These are phyloP conservation scores for Callinectes sapidus DNA, from an alignment of 2,888 invertebrate species.

Conservation along the genomic window DNA sequence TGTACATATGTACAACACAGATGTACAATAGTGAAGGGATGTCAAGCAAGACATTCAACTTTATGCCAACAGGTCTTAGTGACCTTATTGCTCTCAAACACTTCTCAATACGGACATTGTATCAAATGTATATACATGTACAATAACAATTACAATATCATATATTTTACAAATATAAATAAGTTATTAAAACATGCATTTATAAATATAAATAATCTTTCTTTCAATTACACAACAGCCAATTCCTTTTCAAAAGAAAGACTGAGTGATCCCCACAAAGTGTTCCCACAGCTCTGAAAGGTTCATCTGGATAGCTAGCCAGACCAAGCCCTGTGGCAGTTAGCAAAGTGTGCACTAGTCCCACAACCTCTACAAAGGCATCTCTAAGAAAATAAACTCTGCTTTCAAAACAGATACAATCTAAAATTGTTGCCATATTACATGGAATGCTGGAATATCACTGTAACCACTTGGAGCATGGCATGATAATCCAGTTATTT, in stretches of 20 bases:
- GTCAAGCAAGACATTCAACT: background rate
- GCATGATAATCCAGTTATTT: background rate
- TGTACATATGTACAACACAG: background rate
- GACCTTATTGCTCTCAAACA: background rate
- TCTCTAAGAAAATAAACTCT: conserved; percentile 59
- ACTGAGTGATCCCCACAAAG: background rate
- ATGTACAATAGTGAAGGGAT: background rate
- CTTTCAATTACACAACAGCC: background rate
- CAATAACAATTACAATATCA: background rate
- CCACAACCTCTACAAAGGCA: conserved; percentile 64
- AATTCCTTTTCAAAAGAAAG: background rate
- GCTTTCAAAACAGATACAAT: conserved; percentile 50
- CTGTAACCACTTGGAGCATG: background rate
- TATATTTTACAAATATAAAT: background rate
- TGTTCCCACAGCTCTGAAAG: conserved; percentile 14
- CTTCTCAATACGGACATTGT: background rate
- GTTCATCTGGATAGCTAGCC: conserved; percentile 13
- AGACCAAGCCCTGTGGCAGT: conserved; percentile 45
- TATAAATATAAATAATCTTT: background rate
- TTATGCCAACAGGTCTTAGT: background rate
- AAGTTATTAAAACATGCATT: background rate
- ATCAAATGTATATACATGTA: background rate
- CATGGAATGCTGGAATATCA: conserved; percentile 45
- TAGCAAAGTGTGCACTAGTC: conserved; percentile 57
- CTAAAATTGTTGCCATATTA: conserved; percentile 55